Evolutionary conservation across 2,888 invertebrate species (phyloP).

Genomic region (Tetanocera ferruginea): DNA sequence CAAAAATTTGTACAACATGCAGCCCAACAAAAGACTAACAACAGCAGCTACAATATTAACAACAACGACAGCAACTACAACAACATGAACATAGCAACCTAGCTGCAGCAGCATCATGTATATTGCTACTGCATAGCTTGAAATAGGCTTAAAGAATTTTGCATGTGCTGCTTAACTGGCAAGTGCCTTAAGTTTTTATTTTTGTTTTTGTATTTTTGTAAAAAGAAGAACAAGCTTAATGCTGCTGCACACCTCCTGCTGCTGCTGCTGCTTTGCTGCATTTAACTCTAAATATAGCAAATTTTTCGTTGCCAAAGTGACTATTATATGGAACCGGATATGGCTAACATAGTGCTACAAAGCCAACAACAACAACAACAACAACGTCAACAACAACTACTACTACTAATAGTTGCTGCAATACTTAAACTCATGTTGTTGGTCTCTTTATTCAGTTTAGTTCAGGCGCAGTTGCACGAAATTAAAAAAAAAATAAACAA

Average conservation of each 20-base stretch:
- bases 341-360: conserved; percentile 54
- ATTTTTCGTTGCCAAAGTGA: conserved; percentile 44
- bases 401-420: conserved; percentile 39
- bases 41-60: conserved; percentile 6
- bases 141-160: neutral
- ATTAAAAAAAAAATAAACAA: no score
- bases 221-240: no score
- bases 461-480: no score
- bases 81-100: neutral
- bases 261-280: neutral
- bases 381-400: conserved; percentile 40
- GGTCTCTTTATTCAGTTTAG: conserved; percentile 39
- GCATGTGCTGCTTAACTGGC: neutral
- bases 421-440: conserved; percentile 59
- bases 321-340: conserved; percentile 63
- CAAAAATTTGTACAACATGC: conserved; percentile 30
- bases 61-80: conserved; percentile 7
- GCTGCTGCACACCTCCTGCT: no score
- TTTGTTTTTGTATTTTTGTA: neutral
- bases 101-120: neutral
- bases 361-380: conserved; percentile 18
- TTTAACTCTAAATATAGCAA: conserved; percentile 19
- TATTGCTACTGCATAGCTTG: conserved; percentile 2
- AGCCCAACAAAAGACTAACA: conserved; percentile 18
- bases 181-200: neutral